phyloP scores from a whole-genome alignment of 2,113 vertebrate species.

The Otis tarda region DNA sequence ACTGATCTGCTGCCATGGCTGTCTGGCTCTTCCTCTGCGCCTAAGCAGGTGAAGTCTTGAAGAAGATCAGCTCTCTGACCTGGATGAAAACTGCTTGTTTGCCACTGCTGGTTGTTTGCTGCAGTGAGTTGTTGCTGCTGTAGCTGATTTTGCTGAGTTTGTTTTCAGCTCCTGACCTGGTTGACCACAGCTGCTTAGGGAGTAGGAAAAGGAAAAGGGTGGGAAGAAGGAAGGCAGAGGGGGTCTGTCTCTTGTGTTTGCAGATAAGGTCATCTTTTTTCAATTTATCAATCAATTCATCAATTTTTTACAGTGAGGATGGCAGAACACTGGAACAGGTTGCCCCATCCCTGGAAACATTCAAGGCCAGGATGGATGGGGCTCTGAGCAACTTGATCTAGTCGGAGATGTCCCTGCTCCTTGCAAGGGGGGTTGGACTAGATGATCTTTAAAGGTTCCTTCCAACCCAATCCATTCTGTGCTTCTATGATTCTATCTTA shows the following conservation, averaged over 20 bases:
- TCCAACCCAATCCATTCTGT: too few relatives aligned
- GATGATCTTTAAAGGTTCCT: too few relatives aligned
- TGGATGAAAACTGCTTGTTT: background rate
- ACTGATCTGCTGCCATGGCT: too few relatives aligned
- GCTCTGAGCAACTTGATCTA: too few relatives aligned
- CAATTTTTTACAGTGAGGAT: too few relatives aligned
- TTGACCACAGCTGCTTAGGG: background rate
- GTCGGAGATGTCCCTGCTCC: too few relatives aligned
- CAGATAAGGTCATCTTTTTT: background rate
- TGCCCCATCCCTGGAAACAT: too few relatives aligned
- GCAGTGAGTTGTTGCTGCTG: background rate
- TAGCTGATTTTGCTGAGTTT: background rate
- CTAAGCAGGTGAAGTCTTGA: background rate
- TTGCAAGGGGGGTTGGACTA: too few relatives aligned
- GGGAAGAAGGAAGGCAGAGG: background rate
- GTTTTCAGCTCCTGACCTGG: background rate
- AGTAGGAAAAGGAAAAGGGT: background rate
- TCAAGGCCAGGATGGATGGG: too few relatives aligned
- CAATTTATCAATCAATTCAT: too few relatives aligned
- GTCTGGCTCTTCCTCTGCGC: background rate
- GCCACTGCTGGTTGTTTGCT: background rate
- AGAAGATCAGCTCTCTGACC: background rate
- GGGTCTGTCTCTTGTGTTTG: background rate
- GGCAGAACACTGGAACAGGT: too few relatives aligned
- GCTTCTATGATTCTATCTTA: background rate